Percentiles rank a stretch among this genome's conserved stretches.
Evolutionary conservation across 92 coral and sea anemone species (phyloP).

Genomic region (Porites divaricata): DNA sequence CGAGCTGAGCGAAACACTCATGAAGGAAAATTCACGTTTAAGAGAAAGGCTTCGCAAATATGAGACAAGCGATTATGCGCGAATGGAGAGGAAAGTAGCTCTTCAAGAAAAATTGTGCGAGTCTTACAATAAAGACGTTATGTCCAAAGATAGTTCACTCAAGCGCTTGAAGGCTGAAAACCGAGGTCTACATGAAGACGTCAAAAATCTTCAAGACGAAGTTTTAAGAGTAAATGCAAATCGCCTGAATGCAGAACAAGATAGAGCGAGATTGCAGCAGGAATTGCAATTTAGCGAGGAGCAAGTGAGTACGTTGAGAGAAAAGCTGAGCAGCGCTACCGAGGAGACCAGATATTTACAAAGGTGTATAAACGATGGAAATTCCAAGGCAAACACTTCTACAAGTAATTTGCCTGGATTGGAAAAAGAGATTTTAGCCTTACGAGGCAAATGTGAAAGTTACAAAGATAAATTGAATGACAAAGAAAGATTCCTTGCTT

Average conservation of each 20-base stretch:
- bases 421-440: constrained; percentile 68
- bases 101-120: constrained; percentile 78
- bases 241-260: constrained; percentile 79
- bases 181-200: constrained; percentile 80
- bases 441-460: constrained; percentile 72
- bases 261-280: constrained; percentile 66
- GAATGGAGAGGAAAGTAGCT: constrained; percentile 79
- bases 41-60: constrained; percentile 68
- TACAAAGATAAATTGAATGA: constrained; percentile 77
- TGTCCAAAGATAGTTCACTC: constrained; percentile 82
- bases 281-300: constrained; percentile 77
- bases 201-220: constrained; percentile 84
- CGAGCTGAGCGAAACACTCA: constrained; percentile 68
- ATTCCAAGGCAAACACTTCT: constrained; percentile 51
- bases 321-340: constrained; percentile 55
- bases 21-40: constrained; percentile 73
- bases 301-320: constrained; percentile 65
- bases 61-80: constrained; percentile 59
- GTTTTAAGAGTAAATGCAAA: constrained; percentile 77
- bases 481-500: constrained; percentile 66
- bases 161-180: constrained; percentile 89
- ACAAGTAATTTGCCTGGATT: constrained; percentile 48
- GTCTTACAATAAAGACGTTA: constrained; percentile 85
- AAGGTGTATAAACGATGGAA: constrained; percentile 50
- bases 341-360: constrained; percentile 65